These are phyloP conservation scores for Trachelus stipa DNA, from an alignment of 2,888 invertebrate species.

Conservation along the genomic window DNA sequence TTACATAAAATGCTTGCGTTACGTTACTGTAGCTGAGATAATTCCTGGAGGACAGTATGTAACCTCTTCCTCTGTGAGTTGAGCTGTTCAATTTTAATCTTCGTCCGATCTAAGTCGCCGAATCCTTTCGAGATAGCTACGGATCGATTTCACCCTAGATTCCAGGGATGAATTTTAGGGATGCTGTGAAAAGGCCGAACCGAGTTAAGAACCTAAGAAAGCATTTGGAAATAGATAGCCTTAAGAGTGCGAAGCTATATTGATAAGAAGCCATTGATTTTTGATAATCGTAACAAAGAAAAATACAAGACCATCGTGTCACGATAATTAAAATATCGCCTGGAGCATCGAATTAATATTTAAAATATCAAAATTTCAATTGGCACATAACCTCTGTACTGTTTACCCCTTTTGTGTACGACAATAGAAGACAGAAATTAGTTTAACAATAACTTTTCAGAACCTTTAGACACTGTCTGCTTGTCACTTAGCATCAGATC, in stretches of 20 bases:
- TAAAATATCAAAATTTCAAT: background rate
- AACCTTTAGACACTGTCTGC: background rate
- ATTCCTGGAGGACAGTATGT: background rate
- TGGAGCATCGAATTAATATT: background rate
- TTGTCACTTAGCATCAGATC: background rate
- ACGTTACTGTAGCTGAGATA: background rate
- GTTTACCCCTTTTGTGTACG: background rate
- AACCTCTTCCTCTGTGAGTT: background rate
- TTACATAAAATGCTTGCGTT: conserved; percentile 38
- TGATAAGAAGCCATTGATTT: background rate
- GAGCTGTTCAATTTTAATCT: background rate
- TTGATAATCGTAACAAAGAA: background rate
- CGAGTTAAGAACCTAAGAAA: background rate
- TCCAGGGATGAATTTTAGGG: background rate
- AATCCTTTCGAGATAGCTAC: background rate
- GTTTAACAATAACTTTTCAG: background rate
- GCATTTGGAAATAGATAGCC: background rate
- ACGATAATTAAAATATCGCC: background rate
- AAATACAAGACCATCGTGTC: background rate
- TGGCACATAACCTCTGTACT: background rate
- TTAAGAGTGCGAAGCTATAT: background rate
- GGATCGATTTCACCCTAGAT: background rate
- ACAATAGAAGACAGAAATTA: background rate
- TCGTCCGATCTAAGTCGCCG: background rate
- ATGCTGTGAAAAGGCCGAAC: background rate